Evolutionary conservation across 2,888 invertebrate species (phyloP), one percentile per base, ranked within the genome.

Genomic region (Lysandra bellargus): DNA sequence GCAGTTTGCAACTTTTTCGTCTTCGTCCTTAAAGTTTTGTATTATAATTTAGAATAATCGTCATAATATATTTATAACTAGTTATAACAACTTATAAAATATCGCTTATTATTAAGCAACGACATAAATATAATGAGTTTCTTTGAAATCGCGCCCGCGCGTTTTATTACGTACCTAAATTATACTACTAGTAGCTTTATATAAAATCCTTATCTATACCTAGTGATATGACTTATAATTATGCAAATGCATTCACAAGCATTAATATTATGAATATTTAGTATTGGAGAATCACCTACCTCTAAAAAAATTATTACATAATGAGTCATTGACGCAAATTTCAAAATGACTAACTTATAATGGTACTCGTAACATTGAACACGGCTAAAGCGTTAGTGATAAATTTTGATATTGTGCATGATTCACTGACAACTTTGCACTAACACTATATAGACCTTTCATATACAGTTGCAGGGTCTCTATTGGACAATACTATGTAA

Each of bases 131-230:
- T 33, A 3, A 76, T 14, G 33, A 75, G 49, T 53, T 53, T 30
- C 53, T 5, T 33, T 14, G 14, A 53, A 76, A 75, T 30, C 76
- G 76, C 76, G 76, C 76, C 76, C 30, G 76, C 76, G 57, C 76
- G 76, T 57, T 57, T 75, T 23, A 57, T 57, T 57, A 57, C 17
- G 17, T 57, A 57, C 57, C 4, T 57, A 57, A 53, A 53, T 3
- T 37, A 37, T 37, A 37, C 44, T 44, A 44, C 9, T 44, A 44
- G 44, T 69, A 69, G 4, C 33, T 69, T 33, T 33, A 69, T 33
- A 33, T 69, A 69, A 69, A 69, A 69, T 37, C 14, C 33, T 33
- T 69, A 69, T 69, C 33, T 69, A 33, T 17, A 23, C 23, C 23
- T 23, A 57, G 14, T 33, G 33, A 69, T 33, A 69, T 69, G 14